phyloP scores from a whole-genome alignment of 2,888 invertebrate genomes.

The Erannis defoliaria region DNA sequence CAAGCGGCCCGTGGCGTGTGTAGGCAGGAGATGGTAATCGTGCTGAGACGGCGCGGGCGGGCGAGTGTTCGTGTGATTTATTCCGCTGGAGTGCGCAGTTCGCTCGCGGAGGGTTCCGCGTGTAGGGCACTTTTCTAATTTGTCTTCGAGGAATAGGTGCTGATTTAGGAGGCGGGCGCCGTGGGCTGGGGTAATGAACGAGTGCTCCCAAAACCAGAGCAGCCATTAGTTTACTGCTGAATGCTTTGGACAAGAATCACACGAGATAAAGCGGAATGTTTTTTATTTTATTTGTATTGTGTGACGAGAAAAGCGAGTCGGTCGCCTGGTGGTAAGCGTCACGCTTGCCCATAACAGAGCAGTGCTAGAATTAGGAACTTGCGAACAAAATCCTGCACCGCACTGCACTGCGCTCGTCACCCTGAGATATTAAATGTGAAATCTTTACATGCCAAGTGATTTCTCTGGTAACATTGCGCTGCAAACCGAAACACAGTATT shows the following conservation, averaged over 20 bases:
- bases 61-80: conserved; percentile 20
- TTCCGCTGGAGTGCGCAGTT: conserved; percentile 21
- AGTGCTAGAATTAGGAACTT: too few relatives aligned
- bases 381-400: too few relatives aligned
- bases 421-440: too few relatives aligned
- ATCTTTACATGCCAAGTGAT: too few relatives aligned
- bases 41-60: neutral
- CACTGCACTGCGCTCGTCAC: too few relatives aligned
- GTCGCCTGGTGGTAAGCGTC: too few relatives aligned
- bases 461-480: too few relatives aligned
- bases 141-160: conserved; percentile 23
- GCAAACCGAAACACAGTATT: too few relatives aligned
- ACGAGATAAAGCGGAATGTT: neutral
- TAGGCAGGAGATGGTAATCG: conserved; percentile 20
- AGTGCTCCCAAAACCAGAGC: neutral
- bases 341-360: too few relatives aligned
- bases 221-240: neutral
- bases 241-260: neutral
- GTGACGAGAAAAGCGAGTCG: too few relatives aligned
- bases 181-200: conserved; percentile 1
- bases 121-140: conserved; percentile 17
- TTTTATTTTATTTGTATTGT: too few relatives aligned
- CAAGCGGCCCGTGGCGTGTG: neutral
- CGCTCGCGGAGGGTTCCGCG: conserved; percentile 2
- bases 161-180: conserved; percentile 2